These are phyloP conservation scores for Apeltes quadracus DNA, from an alignment of 2,113 vertebrate genomes.

Conservation along the genomic window DNA sequence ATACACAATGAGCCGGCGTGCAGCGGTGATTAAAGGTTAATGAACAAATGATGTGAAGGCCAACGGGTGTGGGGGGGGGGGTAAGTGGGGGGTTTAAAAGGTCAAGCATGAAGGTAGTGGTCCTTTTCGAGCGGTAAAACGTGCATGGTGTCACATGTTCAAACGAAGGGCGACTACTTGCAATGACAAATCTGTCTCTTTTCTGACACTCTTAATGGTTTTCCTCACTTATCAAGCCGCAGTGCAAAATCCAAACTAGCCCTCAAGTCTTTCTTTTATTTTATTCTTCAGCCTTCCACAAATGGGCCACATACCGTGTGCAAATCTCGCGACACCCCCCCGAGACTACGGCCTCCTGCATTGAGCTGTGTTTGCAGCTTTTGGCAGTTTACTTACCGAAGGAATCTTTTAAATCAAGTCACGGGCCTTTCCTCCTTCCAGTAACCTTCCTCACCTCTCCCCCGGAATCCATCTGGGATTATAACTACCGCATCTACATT, in stretches of 20 bases:
- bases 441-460: slow-evolving; percentile 49
- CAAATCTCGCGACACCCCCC: accelerated
- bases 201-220: neutral
- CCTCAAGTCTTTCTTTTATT: slow-evolving; percentile 8
- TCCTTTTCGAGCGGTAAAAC: neutral
- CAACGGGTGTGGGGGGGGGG: neutral
- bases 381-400: slow-evolving; percentile 9
- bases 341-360: slow-evolving; percentile 18
- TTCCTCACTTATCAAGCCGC: neutral
- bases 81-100: slow-evolving; percentile 1
- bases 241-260: neutral
- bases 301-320: slow-evolving; percentile 13
- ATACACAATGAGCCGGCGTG: slow-evolving; percentile 26
- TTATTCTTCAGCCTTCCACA: slow-evolving; percentile 13
- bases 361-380: slow-evolving; percentile 16
- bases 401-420: slow-evolving; percentile 58
- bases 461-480: slow-evolving; percentile 52
- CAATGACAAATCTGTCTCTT: neutral
- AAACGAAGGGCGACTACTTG: neutral
- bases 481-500: slow-evolving; percentile 51
- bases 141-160: neutral
- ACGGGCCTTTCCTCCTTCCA: slow-evolving; percentile 53
- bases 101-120: neutral
- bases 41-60: slow-evolving; percentile 54
- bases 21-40: slow-evolving; percentile 44